These are phyloP conservation scores for Gymnogyps californianus DNA, from an alignment of 2,113 vertebrate species.

Conservation along the genomic window DNA sequence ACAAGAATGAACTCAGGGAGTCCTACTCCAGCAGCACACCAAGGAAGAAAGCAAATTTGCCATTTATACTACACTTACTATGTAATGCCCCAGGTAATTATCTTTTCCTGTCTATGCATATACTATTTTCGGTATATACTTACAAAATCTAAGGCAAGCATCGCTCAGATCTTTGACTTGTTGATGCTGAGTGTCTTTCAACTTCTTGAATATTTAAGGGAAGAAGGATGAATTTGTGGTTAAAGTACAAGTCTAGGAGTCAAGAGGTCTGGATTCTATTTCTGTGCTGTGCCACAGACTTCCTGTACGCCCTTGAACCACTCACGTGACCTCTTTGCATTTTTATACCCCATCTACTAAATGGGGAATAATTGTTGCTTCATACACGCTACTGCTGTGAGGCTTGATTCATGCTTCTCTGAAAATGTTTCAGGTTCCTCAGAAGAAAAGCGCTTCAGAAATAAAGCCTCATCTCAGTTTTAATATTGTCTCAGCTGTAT, in stretches of 20 bases:
- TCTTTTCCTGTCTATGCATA: not conserved
- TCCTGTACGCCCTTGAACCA: not conserved
- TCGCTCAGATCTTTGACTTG: not conserved
- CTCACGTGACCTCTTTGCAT: not conserved
- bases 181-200: not conserved
- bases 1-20: not conserved
- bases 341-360: constrained; percentile 5
- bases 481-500: not conserved
- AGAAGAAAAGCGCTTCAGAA: not conserved
- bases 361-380: not conserved
- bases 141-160: not conserved
- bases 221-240: constrained; percentile 2
- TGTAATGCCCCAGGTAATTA: not conserved
- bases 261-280: constrained; percentile 45
- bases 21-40: not conserved
- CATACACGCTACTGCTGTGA: not conserved
- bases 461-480: not conserved
- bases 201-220: not conserved
- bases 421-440: not conserved
- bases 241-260: constrained; percentile 17
- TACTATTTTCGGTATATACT: not conserved
- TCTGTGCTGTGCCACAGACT: constrained; percentile 33
- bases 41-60: not conserved
- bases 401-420: not conserved
- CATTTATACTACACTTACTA: not conserved